phyloP scores from a whole-genome alignment of 2,797 vertebrate genomes.

The Gambusia yucatana region DNA sequence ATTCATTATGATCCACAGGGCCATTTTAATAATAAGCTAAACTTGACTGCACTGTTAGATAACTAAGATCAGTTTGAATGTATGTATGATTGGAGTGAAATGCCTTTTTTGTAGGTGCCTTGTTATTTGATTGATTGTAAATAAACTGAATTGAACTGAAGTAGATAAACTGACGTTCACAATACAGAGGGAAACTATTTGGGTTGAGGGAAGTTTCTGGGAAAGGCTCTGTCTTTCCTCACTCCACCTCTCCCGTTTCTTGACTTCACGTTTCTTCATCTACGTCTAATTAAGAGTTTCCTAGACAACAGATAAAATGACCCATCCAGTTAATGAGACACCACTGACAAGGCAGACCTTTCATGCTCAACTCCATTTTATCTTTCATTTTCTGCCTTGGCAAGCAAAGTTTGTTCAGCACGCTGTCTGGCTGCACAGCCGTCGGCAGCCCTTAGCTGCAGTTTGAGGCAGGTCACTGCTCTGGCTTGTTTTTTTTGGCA shows the following conservation, averaged over 20 bases:
- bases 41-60: neutral
- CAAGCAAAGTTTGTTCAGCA: slow-evolving; percentile 66
- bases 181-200: slow-evolving; percentile 24
- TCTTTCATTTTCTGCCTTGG: slow-evolving; percentile 58
- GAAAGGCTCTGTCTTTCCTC: slow-evolving; percentile 8
- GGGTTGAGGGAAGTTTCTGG: slow-evolving; percentile 43
- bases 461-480: slow-evolving; percentile 45
- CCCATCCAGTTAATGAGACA: slow-evolving; percentile 67
- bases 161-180: neutral
- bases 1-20: neutral
- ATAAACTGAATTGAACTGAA: neutral
- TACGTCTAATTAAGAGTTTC: slow-evolving; percentile 72
- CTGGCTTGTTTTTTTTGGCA: slow-evolving; percentile 48
- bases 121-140: neutral
- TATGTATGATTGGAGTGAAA: neutral
- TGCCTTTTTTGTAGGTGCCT: neutral
- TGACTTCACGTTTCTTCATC: slow-evolving; percentile 50
- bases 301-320: slow-evolving; percentile 57
- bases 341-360: slow-evolving; percentile 65
- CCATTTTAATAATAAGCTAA: neutral
- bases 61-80: neutral
- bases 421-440: slow-evolving; percentile 66
- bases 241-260: neutral
- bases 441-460: slow-evolving; percentile 52
- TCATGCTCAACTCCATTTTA: slow-evolving; percentile 52